Conservation (phyloP, 1,140 invertebrate species). For the Drosophila simulans region DNA sequence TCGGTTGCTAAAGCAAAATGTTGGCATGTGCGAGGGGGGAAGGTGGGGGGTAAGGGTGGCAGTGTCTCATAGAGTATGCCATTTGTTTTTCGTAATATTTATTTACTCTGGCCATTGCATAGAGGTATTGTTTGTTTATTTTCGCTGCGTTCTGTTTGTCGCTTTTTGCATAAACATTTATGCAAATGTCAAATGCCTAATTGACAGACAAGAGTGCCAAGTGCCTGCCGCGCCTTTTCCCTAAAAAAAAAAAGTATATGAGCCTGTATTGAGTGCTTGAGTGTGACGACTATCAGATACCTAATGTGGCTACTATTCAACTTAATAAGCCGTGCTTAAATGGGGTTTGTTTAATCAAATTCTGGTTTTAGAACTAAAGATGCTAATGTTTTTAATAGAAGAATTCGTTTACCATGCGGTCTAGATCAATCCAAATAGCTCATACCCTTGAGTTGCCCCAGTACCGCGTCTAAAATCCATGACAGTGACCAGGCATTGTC, state of each 20-base stretch:
- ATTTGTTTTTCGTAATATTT: constrained; percentile 44
- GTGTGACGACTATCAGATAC: neutral
- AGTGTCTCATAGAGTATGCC: constrained; percentile 35
- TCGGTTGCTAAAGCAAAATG: constrained; percentile 5
- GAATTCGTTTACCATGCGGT: too few relatives aligned
- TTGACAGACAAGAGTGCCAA: constrained; percentile 55
- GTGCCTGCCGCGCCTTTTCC: constrained; percentile 41
- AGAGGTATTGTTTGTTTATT: constrained; percentile 40
- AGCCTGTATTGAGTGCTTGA: neutral
- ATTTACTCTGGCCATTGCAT: constrained; percentile 46
- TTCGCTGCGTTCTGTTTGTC: constrained; percentile 22
- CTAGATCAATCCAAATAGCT: neutral
- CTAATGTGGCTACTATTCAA: neutral
- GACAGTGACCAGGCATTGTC: constrained; percentile 66
- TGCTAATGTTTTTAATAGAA: too few relatives aligned
- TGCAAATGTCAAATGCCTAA: constrained; percentile 62
- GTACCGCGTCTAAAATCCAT: constrained; percentile 12
- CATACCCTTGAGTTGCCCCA: constrained; percentile 1
- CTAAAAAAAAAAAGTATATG: neutral
- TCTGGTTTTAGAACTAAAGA: too few relatives aligned
- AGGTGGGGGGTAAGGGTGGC: neutral
- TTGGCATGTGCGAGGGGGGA: neutral
- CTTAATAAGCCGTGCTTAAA: too few relatives aligned
- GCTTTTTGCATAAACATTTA: constrained; percentile 60
- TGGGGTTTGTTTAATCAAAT: too few relatives aligned